Evolutionary conservation across 2,113 vertebrate genomes (phyloP).

Genomic region (Isurus oxyrinchus): DNA sequence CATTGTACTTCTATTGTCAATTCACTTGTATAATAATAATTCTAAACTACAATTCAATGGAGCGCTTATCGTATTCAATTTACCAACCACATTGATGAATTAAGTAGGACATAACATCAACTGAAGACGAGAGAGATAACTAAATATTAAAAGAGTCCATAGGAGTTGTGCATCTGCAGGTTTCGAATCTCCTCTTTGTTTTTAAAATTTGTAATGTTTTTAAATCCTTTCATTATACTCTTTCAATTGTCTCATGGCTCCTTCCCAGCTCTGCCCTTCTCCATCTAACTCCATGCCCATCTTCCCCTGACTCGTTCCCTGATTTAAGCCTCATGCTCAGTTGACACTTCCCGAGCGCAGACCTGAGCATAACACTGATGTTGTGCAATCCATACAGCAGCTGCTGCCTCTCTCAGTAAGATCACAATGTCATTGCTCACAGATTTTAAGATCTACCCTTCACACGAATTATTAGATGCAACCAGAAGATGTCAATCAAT

Average conservation of each 20-base stretch:
- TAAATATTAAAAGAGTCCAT: not conserved
- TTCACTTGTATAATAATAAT: not conserved
- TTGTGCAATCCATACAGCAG: not conserved
- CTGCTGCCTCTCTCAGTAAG: not conserved
- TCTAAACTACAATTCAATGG: not conserved
- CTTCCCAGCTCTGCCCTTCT: not conserved
- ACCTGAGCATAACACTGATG: not conserved
- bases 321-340: not conserved
- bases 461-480: not conserved
- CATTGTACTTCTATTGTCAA: not conserved
- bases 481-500: constrained; percentile 7
- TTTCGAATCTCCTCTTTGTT: not conserved
- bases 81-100: not conserved
- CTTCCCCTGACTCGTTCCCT: not conserved
- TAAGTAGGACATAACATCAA: not conserved
- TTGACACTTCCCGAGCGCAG: not conserved
- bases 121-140: not conserved
- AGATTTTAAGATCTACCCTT: not conserved
- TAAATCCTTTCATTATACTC: not conserved
- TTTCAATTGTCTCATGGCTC: not conserved
- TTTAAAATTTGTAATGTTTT: not conserved
- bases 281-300: not conserved
- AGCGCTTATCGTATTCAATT: not conserved
- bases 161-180: not conserved
- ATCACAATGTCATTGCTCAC: not conserved